Base-by-base conservation (phyloP, 2,113 vertebrate species). In the Eudyptes chrysolophus region DNA sequence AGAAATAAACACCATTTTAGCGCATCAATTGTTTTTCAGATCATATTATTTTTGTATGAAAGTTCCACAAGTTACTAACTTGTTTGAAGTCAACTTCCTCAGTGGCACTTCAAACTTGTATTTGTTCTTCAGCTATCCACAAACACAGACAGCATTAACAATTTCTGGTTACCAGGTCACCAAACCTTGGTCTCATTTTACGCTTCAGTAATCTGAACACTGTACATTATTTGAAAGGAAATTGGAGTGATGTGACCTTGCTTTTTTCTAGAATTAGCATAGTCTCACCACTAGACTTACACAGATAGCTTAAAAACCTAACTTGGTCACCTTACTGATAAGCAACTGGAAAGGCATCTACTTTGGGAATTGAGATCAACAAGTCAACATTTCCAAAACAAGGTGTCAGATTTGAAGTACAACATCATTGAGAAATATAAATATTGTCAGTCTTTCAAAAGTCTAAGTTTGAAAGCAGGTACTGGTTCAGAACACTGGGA, bases 91-190 rank as follows among this genome's bases (percentile, higher is more conserved):
- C 78, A 91, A 29, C 78, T 81, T 92, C 78, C 84, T 71, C 87
- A 51, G 79, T 7, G 32, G 77, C 87, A 91, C 83, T 90, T 87
- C 80, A 91, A 94, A 82, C 75, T 58, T 21, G 0, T 80, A 32
- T 91, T 93, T 91, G 69, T 68, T 95, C 92, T 95, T 76, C 72
- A 66, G 78, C 72, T 94, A 80, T 66, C 82, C 86, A 87, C 83
- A 84, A 65, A 90, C 92, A 84, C 24, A 48, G 58, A 42, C 64
- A 66, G 65, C 71, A 44, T 46, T 79, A 95, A 86, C 93, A 91
- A 93, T 51, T 94, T 90, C 95, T 95, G 78, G 89, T 94, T 95
- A 97, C 74, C 89, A 92, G 93, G 93, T 96, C 93, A 94, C 86
- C 89, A 96, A 95, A 93, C 81, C 89, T 85, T 38, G 62, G 81